These are phyloP conservation scores for Spodoptera picta DNA, from an alignment of 2,888 invertebrate species.

Conservation along the genomic window DNA sequence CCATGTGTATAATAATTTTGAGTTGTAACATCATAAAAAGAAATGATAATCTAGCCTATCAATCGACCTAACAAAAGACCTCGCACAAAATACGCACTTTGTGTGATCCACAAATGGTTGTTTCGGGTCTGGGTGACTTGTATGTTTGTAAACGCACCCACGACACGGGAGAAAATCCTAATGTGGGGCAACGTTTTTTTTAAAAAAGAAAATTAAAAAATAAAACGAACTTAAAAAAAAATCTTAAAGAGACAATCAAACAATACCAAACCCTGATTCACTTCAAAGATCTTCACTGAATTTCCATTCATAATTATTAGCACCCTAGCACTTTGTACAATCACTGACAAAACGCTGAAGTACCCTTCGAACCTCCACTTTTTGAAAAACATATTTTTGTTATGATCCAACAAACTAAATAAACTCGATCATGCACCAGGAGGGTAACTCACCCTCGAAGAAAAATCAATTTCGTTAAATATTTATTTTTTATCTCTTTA, in stretches of 20 bases:
- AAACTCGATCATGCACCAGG: conserved; percentile 75
- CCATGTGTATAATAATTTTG: too few relatives aligned
- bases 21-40: too few relatives aligned
- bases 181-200: too few relatives aligned
- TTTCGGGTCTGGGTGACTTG: too few relatives aligned
- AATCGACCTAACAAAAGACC: too few relatives aligned
- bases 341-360: conserved; percentile 40
- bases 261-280: background rate
- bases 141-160: too few relatives aligned
- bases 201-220: too few relatives aligned
- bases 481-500: conserved; percentile 55
- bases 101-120: too few relatives aligned
- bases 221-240: too few relatives aligned
- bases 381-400: conserved; percentile 64
- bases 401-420: conserved; percentile 74
- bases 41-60: too few relatives aligned
- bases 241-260: background rate
- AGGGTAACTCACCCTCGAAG: conserved; percentile 56
- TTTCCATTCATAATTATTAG: conserved; percentile 43
- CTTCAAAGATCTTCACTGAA: conserved; percentile 11
- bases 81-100: too few relatives aligned
- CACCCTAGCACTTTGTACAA: conserved; percentile 37
- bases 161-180: too few relatives aligned
- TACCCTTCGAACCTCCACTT: conserved; percentile 30
- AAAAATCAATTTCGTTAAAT: conserved; percentile 67